phyloP scores from a whole-genome alignment of 64 coral and sea anemone genomes.

The Acropora tenuis region DNA sequence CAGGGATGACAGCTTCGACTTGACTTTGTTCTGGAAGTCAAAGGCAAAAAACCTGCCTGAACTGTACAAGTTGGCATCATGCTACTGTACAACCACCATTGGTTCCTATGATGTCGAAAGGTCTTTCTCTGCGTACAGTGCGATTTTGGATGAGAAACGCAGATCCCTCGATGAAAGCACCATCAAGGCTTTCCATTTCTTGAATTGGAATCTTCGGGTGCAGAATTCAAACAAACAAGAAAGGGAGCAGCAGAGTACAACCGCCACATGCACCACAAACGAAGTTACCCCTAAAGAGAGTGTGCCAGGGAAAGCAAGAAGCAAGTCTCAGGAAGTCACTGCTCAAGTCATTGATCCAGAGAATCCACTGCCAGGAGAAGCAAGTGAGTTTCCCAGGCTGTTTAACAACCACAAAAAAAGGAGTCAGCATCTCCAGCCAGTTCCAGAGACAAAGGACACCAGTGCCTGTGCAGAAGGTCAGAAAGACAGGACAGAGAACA shows the following conservation, averaged over 20 bases:
- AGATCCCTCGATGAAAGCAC: constrained; percentile 46
- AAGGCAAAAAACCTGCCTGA: constrained; percentile 37
- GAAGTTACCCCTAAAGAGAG: not conserved
- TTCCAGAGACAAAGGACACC: constrained; percentile 1
- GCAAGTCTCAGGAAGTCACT: not conserved
- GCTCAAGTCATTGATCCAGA: not conserved
- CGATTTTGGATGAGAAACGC: constrained; percentile 50
- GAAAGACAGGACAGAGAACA: constrained; percentile 5
- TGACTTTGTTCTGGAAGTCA: constrained; percentile 64
- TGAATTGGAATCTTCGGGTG: constrained; percentile 59
- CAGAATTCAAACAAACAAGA: constrained; percentile 39
- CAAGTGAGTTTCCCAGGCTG: constrained; percentile 11
- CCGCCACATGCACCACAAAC: not conserved
- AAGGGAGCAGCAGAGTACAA: constrained; percentile 4
- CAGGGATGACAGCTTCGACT: not conserved
- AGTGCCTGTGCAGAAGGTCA: not conserved
- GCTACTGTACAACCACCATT: constrained; percentile 58
- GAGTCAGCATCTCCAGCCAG: constrained; percentile 5
- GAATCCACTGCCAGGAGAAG: constrained; percentile 3
- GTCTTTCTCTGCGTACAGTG: constrained; percentile 61
- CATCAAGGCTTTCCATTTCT: constrained; percentile 60
- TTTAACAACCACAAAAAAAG: constrained; percentile 1
- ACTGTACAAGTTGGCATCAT: constrained; percentile 62
- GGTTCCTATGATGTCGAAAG: constrained; percentile 68
- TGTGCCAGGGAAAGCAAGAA: constrained; percentile 17